Evolutionary conservation across 2,113 vertebrate genomes (phyloP), one percentile per base, ranked within the genome.

Genomic region (Lepisosteus osseus): DNA sequence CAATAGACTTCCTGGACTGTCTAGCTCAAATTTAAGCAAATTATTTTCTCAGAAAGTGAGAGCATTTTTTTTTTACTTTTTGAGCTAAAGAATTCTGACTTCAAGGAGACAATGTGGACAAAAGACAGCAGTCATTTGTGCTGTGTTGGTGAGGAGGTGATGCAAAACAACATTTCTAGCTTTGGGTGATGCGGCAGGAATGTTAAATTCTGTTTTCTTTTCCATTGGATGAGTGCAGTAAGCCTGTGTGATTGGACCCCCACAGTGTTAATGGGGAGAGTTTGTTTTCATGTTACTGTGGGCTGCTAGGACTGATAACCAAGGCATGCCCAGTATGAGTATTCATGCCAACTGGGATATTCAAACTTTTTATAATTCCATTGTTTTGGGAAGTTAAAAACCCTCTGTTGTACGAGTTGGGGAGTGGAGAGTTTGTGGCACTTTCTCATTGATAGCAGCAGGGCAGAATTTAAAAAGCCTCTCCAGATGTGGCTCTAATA

Each of bases 141-240:
- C 14, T 5, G 7, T 6, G 17, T 41, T 3, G 8, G 0, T 29
- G 29, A 29, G 29, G 3, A 65, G 54, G 17, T 45, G 43, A 8
- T n/a, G 9, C 41, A 13, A 14, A 45, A 17, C 13, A 12, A 8
- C 14, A 8, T 6, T 8, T 67, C 6, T 47, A 3, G 2, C 68
- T 9, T 8, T 57, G 47, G 64, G 54, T 29, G 54, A 13, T 14
- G 15, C 45, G 54, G 65, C 40, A 14, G 55, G 47, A 14, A 54
- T 47, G 66, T 29, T 47, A 15, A 47, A 57, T 61, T 54, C 7
- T 8, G 42, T 45, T 72, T 14, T 70, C n/a, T 47, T 61, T 61
- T 72, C 55, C 17, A 40, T 14, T 14, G 42, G 7, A 55, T 54
- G 64, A 44, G 13, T 67, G 13, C 11, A 41, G 51, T 15, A 57